Evolutionary conservation across 2,113 vertebrate genomes (phyloP).

Genomic region (Alaudala cheleensis): DNA sequence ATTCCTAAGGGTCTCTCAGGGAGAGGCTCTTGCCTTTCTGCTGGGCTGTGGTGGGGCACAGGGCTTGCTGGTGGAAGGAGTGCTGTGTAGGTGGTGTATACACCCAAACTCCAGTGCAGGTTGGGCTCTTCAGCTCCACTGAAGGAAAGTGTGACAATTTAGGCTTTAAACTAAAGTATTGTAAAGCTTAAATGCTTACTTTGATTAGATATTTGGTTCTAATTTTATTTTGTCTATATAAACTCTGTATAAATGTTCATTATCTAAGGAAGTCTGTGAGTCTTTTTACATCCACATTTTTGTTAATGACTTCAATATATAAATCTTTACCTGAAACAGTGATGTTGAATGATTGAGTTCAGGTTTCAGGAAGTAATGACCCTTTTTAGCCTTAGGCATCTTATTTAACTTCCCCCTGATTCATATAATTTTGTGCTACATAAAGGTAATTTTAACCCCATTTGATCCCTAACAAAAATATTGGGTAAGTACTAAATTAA

Average conservation of each 20-base stretch:
- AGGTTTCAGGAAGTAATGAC: neutral
- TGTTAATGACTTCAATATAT: neutral
- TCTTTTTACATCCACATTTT: neutral
- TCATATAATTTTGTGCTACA: neutral
- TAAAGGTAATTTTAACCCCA: neutral
- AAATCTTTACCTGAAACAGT: neutral
- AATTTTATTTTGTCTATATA: neutral
- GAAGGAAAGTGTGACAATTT: neutral
- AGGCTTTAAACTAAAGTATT: neutral
- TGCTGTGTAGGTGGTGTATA: rapidly evolving
- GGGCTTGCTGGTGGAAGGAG: neutral
- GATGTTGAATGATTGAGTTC: neutral
- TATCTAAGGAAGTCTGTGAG: rapidly evolving
- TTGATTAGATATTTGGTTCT: neutral
- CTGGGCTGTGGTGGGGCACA: neutral
- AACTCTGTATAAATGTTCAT: neutral
- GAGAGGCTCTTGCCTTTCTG: neutral
- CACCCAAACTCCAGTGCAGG: neutral
- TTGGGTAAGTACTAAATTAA: neutral
- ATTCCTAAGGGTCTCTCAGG: neutral
- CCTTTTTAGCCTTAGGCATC: neutral
- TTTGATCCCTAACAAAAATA: neutral
- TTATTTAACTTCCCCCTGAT: neutral
- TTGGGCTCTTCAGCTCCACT: neutral
- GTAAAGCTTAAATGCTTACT: neutral